phyloP scores from a whole-genome alignment of 2,888 invertebrate species.

The Himalopsyche anomala region DNA sequence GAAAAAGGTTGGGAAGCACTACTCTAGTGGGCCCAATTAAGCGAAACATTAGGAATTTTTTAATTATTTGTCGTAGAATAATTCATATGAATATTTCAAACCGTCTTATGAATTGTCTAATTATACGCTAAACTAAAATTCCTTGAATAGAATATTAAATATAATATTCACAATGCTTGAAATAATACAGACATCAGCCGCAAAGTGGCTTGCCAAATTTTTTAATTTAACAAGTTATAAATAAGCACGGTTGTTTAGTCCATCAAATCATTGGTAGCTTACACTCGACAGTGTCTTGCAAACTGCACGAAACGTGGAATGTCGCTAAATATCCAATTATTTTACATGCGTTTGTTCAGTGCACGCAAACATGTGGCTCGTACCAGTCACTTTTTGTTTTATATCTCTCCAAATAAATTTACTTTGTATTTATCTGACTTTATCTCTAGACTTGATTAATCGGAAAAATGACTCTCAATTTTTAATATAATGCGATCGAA shows the following conservation, averaged over 20 bases:
- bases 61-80: no score
- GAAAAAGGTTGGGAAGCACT: no score
- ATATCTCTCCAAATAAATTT: no score
- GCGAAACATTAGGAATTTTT: no score
- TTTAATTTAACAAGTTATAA: slow-evolving; percentile 20
- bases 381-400: background rate
- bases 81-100: no score
- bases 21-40: no score
- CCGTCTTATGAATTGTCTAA: background rate
- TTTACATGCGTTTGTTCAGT: background rate
- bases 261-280: slow-evolving; percentile 9
- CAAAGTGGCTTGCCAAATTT: background rate
- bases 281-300: slow-evolving; percentile 11
- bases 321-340: slow-evolving; percentile 54
- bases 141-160: no score
- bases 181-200: background rate
- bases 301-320: slow-evolving; percentile 46
- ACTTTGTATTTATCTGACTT: no score
- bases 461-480: no score
- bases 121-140: background rate
- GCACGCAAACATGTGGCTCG: background rate
- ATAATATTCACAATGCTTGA: background rate
- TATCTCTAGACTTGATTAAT: no score
- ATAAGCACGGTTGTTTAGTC: slow-evolving; percentile 8
- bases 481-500: no score